Evolutionary conservation across 2,797 vertebrate genomes (phyloP).

Genomic region (Liasis olivaceus): DNA sequence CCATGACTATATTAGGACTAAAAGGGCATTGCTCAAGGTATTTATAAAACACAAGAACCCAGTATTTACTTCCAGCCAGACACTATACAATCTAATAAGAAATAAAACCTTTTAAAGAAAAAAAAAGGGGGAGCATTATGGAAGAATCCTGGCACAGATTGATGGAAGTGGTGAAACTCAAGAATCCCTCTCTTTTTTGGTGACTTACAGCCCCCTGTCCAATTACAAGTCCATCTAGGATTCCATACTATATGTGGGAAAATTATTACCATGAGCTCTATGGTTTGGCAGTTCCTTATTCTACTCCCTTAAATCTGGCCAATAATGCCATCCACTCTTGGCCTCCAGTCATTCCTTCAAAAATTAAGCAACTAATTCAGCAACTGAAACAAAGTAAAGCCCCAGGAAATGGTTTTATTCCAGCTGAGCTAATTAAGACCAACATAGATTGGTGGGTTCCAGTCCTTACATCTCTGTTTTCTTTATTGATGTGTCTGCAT

Average conservation of each 20-base stretch:
- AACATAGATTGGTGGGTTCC: not conserved
- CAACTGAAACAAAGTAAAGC: not conserved
- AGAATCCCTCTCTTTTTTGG: not conserved
- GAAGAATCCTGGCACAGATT: not conserved
- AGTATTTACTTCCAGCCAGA: not conserved
- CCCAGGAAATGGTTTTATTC: not conserved
- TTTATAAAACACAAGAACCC: too few relatives aligned
- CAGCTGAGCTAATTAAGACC: not conserved
- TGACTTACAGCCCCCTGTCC: not conserved
- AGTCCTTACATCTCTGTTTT: not conserved
- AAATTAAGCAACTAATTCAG: not conserved
- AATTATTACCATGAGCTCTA: not conserved
- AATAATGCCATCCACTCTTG: not conserved
- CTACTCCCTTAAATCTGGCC: not conserved
- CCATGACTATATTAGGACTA: not conserved
- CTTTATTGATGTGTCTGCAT: not conserved
- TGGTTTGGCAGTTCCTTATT: not conserved
- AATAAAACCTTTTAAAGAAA: not conserved
- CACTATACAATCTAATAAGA: not conserved
- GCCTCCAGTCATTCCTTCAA: not conserved
- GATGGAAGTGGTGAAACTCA: not conserved
- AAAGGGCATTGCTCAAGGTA: too few relatives aligned
- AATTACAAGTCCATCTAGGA: not conserved
- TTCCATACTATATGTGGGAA: not conserved
- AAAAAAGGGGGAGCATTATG: not conserved